Conservation (phyloP, 1,140 invertebrate genomes). For the Patella vulgata region DNA sequence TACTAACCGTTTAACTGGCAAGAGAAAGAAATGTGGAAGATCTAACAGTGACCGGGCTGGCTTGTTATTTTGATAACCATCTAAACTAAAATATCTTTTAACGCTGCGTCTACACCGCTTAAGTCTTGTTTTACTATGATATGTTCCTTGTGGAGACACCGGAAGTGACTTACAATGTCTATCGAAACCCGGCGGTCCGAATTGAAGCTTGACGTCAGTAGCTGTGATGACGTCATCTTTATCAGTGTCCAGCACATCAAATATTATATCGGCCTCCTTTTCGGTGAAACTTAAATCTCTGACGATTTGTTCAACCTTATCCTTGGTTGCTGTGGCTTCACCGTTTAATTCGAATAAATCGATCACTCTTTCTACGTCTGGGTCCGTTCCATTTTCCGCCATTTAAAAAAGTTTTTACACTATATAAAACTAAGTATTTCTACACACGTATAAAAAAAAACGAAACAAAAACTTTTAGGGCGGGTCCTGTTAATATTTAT, state of each 20-base stretch:
- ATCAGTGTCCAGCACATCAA: conserved; percentile 40
- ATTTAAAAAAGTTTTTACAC: too few species aligned
- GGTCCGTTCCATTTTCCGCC: too few species aligned
- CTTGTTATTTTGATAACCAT: too few species aligned
- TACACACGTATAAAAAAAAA: too few species aligned
- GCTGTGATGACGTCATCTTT: conserved; percentile 35
- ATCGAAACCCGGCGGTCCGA: background rate
- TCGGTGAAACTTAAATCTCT: conserved; percentile 28
- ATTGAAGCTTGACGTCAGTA: conserved; percentile 11
- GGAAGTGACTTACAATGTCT: background rate
- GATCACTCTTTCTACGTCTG: too few species aligned
- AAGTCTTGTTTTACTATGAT: background rate
- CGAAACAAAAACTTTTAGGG: too few species aligned
- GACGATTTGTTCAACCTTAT: conserved; percentile 31
- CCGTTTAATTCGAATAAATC: too few species aligned
- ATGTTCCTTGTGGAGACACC: background rate
- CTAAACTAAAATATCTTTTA: too few species aligned
- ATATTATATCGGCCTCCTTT: conserved; percentile 41
- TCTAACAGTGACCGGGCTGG: background rate
- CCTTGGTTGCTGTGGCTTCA: conserved; percentile 3
- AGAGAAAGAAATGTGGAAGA: background rate
- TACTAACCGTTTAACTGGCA: background rate
- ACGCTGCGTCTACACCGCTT: too few species aligned
- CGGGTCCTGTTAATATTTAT: too few species aligned
- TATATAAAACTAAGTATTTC: too few species aligned